Percentiles rank a stretch among this genome's conserved stretches.
phyloP scores from a whole-genome alignment of 2,888 invertebrate genomes.

The Synergus umbraculus region DNA sequence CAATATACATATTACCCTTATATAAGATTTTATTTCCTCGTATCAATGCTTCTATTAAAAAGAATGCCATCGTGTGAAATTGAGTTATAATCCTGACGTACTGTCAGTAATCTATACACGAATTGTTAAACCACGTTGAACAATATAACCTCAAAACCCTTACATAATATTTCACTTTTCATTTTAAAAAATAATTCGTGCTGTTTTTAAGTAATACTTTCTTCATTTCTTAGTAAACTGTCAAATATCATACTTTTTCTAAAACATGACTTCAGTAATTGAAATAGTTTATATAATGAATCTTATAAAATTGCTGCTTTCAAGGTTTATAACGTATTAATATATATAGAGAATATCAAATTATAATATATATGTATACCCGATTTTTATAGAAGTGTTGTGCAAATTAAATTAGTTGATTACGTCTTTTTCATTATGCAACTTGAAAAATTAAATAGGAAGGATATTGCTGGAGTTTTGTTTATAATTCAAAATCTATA shows the following conservation, averaged over 20 bases:
- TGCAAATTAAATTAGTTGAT: not conserved
- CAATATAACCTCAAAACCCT: slow-evolving; percentile 63
- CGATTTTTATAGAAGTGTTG: not conserved
- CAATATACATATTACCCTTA: not conserved
- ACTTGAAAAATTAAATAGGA: not conserved
- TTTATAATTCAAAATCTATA: not conserved
- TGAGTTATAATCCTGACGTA: not conserved
- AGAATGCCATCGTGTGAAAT: not conserved
- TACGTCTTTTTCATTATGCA: not conserved
- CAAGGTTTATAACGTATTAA: too few species aligned
- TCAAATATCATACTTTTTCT: not conserved
- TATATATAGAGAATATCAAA: too few species aligned
- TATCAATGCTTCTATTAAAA: not conserved
- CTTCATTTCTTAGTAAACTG: not conserved
- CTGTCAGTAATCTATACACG: slow-evolving; percentile 8
- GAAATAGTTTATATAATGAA: too few species aligned
- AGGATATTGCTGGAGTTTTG: not conserved
- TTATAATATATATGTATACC: too few species aligned
- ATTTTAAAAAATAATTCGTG: not conserved
- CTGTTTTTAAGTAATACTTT: not conserved
- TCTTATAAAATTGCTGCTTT: too few species aligned
- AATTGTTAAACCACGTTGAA: slow-evolving; percentile 18
- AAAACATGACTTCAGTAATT: not conserved
- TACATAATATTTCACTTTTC: slow-evolving; percentile 62
- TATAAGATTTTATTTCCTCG: not conserved